Base-by-base conservation (phyloP, 1,140 invertebrate species). In the Drosophila rufa region DNA sequence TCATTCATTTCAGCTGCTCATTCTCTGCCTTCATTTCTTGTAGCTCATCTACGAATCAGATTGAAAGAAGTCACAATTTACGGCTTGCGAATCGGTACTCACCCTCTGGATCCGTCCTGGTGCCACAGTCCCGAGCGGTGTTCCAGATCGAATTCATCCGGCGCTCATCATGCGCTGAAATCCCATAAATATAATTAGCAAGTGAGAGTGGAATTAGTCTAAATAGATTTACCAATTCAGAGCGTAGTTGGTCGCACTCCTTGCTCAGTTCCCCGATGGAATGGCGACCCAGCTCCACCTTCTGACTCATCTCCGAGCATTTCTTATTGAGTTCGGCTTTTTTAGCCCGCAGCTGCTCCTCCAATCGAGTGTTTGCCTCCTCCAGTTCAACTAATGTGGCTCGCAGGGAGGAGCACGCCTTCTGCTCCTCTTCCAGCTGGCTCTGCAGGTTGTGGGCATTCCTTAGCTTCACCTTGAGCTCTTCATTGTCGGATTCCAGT, bases 51-150 rank as follows among this genome's bases (percentile, higher is more conserved):
- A 22, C 19, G 19, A 22, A 22, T 22, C 2, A 22, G 19, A 22
- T 22, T 22, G 2, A 22, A 22, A 22, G 19, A 22, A 22, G 19
- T 22, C 19, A 22, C 19, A 22, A 22, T 2, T 22, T 22, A 22
- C 19, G 2, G 19, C 19, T 22, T 22, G 19, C 19, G 19, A 22
- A 22, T 22, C 19, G 19, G 4, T 7, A 80, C 81, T 46, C 47
- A 86, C 86, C 82, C 14, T 73, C 69, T 8, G 86, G 79, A 45
- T 90, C 86, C 12, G 86, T 91, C 86, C 80, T 80, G 30, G 66
- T 76, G 7, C 60, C 59, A 9, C 50, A 80, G 22, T 91, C 79
- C 3, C 77, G 40, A 5, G 58, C 51, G 47, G 77, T 71, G 17
- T 19, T 19, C 19, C 1, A 19, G 19, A 19, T 1, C 19, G 19